Evolutionary conservation across 2,797 vertebrate species (phyloP).

Genomic region (Clamator glandarius): DNA sequence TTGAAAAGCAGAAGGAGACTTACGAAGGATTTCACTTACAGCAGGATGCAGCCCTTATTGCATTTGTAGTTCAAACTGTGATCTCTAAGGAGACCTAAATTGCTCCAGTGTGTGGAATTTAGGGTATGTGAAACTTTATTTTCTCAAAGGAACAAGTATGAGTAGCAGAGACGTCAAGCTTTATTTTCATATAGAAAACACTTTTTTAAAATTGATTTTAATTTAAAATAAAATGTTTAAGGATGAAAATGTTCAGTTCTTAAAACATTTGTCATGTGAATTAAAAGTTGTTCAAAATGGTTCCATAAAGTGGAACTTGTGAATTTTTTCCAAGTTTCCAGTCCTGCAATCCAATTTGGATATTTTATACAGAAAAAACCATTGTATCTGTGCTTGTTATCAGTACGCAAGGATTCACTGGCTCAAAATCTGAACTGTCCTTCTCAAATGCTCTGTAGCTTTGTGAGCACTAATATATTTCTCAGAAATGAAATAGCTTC

Average conservation of each 20-base stretch:
- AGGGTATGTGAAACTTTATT: slow-evolving; percentile 28
- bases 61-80: slow-evolving; percentile 70
- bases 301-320: background rate
- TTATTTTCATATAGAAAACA: background rate
- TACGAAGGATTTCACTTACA: slow-evolving; percentile 62
- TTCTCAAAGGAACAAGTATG: slow-evolving; percentile 20
- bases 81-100: slow-evolving; percentile 67
- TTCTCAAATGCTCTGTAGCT: background rate
- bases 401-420: background rate
- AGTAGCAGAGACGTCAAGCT: background rate
- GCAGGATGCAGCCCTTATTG: slow-evolving; percentile 64
- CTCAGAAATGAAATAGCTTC: background rate
- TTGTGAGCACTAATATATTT: background rate
- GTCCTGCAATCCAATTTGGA: background rate
- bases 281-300: background rate
- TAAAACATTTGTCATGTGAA: background rate
- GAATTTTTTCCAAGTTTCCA: background rate
- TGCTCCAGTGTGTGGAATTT: slow-evolving; percentile 39
- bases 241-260: background rate
- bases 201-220: background rate
- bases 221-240: slow-evolving; percentile 31
- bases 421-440: background rate
- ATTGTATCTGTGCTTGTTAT: background rate
- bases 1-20: slow-evolving; percentile 64
- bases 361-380: background rate